Base-by-base conservation (phyloP, 2,888 invertebrate species). In the Sussaba pulchella region DNA sequence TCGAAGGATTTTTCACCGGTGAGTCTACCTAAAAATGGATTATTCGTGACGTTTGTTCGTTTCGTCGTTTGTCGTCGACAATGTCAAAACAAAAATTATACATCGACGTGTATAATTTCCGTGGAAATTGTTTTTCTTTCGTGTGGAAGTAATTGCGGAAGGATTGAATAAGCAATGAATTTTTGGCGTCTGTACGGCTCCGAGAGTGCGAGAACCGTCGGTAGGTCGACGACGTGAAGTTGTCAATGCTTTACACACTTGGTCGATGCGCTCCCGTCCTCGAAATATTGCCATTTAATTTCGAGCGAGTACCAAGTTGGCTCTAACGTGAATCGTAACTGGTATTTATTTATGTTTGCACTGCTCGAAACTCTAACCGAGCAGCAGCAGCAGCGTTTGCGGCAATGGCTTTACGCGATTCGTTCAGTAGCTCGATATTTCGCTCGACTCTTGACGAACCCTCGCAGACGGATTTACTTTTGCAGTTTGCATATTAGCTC, bases 371-470 rank as follows among this genome's bases (percentile, higher is more conserved):
- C 57, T 31, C 12, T 19, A n/a, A 36, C 17, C 36, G 19, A 17
- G 36, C 19, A 59, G 8, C 21, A 45, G 45, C 45, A 19, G 50
- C 26, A 6, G 52, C 52, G 26, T n/a, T n/a, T n/a, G n/a, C n/a
- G n/a, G n/a, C n/a, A n/a, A n/a, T n/a, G n/a, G n/a, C n/a, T n/a
- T 12, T 54, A 26, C 66, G n/a, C 4, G 66, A 39, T 19, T 67
- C 39, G 39, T 67, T 67, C 39, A n/a, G n/a, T n/a, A n/a, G 39
- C 52, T 67, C 66, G 66, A 67, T 52, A 50, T n/a, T 50, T 67
- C 52, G 12, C n/a, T 50, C n/a, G 39, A 67, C 39, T 67, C 59
- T 59, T 26, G 2, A n/a, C 6, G 26, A 6, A 54, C n/a, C 26
- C 52, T 26, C n/a, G 6, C 52, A 26, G n/a, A n/a, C 43, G 41